phyloP scores from a whole-genome alignment of 2,113 vertebrate genomes.

The Tragelaphus buxtoni region DNA sequence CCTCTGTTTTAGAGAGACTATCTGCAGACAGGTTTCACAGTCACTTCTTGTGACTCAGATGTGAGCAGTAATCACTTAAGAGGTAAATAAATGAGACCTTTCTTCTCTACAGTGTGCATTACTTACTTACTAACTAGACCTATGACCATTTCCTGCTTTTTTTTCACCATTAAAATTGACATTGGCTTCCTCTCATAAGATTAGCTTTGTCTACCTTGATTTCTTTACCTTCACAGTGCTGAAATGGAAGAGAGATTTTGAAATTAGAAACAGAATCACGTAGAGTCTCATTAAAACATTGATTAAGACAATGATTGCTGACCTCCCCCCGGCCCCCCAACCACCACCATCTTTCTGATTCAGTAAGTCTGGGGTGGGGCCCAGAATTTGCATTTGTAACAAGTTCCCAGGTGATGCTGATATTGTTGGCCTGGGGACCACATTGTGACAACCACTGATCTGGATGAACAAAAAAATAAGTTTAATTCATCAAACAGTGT shows the following conservation, averaged over 20 bases:
- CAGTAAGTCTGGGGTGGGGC: no score
- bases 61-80: no score
- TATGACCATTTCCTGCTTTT: not conserved
- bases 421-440: not conserved
- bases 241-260: not conserved
- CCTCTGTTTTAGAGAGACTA: not conserved
- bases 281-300: not conserved
- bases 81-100: not conserved
- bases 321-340: rapidly evolving
- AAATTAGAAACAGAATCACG: not conserved
- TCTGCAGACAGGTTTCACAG: not conserved
- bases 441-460: not conserved
- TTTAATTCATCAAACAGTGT: not conserved
- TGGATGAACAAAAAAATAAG: not conserved
- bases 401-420: not conserved
- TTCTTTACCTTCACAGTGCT: not conserved
- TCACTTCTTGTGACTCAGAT: not conserved
- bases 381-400: not conserved
- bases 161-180: not conserved
- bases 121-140: not conserved
- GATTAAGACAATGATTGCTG: not conserved
- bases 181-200: not conserved
- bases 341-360: not conserved
- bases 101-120: not conserved
- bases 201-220: not conserved